These are phyloP conservation scores for Hirtodrosophila duncani DNA, from an alignment of 2,888 invertebrate genomes.

Conservation along the genomic window DNA sequence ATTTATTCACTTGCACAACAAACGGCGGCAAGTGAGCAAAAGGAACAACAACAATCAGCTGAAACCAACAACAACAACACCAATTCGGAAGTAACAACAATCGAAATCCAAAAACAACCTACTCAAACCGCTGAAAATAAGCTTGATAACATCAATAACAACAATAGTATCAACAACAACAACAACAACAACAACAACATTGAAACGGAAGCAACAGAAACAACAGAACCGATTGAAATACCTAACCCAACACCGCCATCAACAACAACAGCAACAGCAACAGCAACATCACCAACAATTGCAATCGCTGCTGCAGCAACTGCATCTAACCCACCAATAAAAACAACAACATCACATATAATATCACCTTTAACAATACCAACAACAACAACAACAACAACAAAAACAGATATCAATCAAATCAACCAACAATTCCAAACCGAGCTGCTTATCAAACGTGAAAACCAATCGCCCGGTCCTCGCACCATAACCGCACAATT, in stretches of 20 bases:
- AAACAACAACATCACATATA: constrained; percentile 8
- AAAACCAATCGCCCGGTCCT: constrained; percentile 54
- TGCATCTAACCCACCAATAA: constrained; percentile 34
- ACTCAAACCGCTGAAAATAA: constrained; percentile 9
- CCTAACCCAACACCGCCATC: not conserved
- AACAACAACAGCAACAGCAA: constrained; percentile 9
- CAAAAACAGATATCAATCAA: constrained; percentile 9
- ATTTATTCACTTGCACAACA: constrained; percentile 79
- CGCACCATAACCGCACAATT: constrained; percentile 60
- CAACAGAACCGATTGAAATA: not conserved
- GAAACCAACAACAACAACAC: constrained; percentile 37
- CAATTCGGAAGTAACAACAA: constrained; percentile 37
- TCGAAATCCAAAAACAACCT: constrained; percentile 16
- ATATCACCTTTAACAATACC: constrained; percentile 21
- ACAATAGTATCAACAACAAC: constrained; percentile 1
- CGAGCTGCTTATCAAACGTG: constrained; percentile 56
- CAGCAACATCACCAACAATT: too few relatives aligned
- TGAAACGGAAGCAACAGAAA: constrained; percentile 31
- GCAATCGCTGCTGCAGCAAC: constrained; percentile 26
- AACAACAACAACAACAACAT: not conserved
- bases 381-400: constrained; percentile 8
- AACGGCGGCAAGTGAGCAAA: constrained; percentile 77
- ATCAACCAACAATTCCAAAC: constrained; percentile 27
- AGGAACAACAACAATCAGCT: constrained; percentile 51
- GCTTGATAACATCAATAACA: constrained; percentile 11